Base-by-base conservation (phyloP, 2,888 invertebrate species). In the Myathropa florea region DNA sequence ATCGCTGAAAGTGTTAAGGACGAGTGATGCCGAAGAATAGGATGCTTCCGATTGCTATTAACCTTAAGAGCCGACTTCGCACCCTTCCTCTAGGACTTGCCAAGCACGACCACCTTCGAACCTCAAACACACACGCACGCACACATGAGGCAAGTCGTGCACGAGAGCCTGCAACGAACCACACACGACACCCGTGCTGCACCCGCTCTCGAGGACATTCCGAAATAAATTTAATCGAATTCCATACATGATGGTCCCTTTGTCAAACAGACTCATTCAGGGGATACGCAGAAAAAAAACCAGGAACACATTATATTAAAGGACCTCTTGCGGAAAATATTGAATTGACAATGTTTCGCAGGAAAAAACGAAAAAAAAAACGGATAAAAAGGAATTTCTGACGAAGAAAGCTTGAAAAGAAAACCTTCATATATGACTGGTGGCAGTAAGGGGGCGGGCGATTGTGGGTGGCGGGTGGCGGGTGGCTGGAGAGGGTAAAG, bases 141-240 rank as follows among this genome's bases (percentile, higher is more conserved):
- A 73, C n/a, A n/a, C n/a, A n/a, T n/a, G n/a, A n/a, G n/a, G n/a
- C n/a, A n/a, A n/a, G n/a, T n/a, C n/a, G n/a, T n/a, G n/a, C n/a
- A n/a, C n/a, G n/a, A n/a, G n/a, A n/a, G n/a, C n/a, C 23, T 28
- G n/a, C 68, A 10, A 14, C 21, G 12, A 61, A 23, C 65, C 53
- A 39, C 55, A 64, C 53, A 55, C 55, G 68, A 21, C 36, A 33
- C 14, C 30, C 10, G 18, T 23, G 26, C 63, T 57, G 68, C 68
- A 75, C 23, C 71, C 82, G 70, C 46, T 68, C 65, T 61, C 64
- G 86, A 76, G 71, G 78, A 79, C 82, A 86, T 86, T 86, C 83
- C 86, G 78, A 86, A 86, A 86, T 86, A 86, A 83, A 86, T 86
- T 82, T 86, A 86, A 86, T 86, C 86, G 86, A 86, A 86, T 86